Base-by-base conservation (phyloP, 2,797 vertebrate species). In the Acanthurus lineatus region DNA sequence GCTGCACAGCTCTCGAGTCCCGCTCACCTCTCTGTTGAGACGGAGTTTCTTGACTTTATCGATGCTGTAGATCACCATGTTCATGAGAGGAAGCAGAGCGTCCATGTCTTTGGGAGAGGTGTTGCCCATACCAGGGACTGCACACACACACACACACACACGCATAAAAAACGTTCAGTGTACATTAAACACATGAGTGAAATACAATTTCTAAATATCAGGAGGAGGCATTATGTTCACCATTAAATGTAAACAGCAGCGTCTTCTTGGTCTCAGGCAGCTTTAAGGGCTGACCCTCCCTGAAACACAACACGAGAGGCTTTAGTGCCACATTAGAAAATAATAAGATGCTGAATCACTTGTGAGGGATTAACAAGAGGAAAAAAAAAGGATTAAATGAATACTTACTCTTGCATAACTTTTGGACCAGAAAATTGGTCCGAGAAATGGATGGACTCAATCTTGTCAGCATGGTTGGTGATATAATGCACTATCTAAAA, bases 361-460 rank as follows among this genome's bases (percentile, higher is more conserved):
- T 17, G 0, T 17, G 11, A 49, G 12, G 9, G 16, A 57, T 10
- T 9, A 16, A 17, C 45, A n/a, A 20, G n/a, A 10, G 5, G 5
- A 32, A 4, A 32, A 32, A 48, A 8, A 48, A 52, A 42, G 10
- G 3, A 25, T 25, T 25, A 22, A 35, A n/a, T 0, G 22, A 59
- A 35, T n/a, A 86, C 94, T 91, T 95, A 99, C 98, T 99, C 98
- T 98, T 99, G 98, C 97, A 99, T 97, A 97, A 99, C 94, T 96
- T 99, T 99, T 97, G 97, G 97, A 98, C 98, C 98, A 95, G 98
- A 99, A 95, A 99, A 99, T 96, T 99, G 98, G 96, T 99, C 98
- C 94, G 98, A 99, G 92, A 99, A 99, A 95, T 99, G 98, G 95
- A 99, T 95, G 80, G 98, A 99, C 95, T 99, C 98, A 5, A 99